phyloP scores from a whole-genome alignment of 2,113 vertebrate genomes.

The Melierax canorus region DNA sequence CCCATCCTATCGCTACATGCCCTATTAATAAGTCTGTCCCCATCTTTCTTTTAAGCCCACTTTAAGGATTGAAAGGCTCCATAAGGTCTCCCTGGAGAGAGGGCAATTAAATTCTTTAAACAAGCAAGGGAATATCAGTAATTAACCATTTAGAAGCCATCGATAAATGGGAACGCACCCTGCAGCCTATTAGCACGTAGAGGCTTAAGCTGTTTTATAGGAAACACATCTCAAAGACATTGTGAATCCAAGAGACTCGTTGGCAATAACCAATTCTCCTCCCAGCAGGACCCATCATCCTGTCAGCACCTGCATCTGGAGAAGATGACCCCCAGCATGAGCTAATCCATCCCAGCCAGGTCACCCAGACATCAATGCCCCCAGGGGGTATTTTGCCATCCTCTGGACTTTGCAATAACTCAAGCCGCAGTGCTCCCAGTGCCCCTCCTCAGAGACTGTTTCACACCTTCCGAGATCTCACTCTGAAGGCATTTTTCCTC shows the following conservation, averaged over 20 bases:
- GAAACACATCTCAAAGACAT: background rate
- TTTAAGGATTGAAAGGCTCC: background rate
- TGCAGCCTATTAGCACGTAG: background rate
- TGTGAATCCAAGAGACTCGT: background rate
- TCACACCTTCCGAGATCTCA: background rate
- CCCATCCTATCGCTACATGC: background rate
- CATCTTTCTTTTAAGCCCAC: background rate
- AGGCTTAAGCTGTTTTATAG: background rate
- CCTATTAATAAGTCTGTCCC: background rate
- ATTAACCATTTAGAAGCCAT: background rate
- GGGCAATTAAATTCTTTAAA: background rate
- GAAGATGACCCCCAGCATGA: background rate
- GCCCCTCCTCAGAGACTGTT: background rate
- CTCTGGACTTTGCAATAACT: background rate
- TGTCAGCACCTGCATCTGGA: background rate
- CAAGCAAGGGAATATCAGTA: background rate
- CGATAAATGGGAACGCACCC: fast-evolving
- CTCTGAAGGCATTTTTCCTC: slow-evolving; percentile 2
- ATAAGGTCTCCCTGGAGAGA: background rate
- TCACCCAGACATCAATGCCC: background rate
- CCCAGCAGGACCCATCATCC: background rate
- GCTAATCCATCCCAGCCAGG: background rate
- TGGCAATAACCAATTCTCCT: background rate
- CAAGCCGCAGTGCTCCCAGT: background rate
- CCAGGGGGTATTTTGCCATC: background rate